Evolutionary conservation across 2,888 invertebrate species (phyloP).

Genomic region (Phragmatobia fuliginosa): DNA sequence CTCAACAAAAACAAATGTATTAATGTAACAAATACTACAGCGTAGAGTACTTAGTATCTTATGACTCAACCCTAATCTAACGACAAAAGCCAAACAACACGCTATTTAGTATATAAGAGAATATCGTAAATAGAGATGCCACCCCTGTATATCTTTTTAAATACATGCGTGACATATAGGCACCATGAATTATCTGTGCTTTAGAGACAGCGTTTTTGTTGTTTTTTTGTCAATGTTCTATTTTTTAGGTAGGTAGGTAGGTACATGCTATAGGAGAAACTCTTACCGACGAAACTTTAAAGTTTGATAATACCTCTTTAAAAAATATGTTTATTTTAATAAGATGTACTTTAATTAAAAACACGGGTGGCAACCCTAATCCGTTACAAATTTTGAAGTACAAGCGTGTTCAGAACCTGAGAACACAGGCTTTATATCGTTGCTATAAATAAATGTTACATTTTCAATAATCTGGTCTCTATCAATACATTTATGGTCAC

Average conservation of each 20-base stretch:
- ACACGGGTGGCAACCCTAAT: constrained; percentile 1
- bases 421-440: constrained; percentile 30
- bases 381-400: constrained; percentile 41
- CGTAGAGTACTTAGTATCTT: constrained; percentile 71
- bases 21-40: constrained; percentile 78
- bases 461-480: constrained; percentile 43
- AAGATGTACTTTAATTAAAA: neutral
- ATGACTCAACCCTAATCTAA: constrained; percentile 81
- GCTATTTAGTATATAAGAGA: constrained; percentile 65
- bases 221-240: neutral
- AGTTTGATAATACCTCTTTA: neutral
- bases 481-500: constrained; percentile 66
- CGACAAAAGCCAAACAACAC: constrained; percentile 83
- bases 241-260: no score
- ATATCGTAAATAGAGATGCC: constrained; percentile 41
- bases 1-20: constrained; percentile 84
- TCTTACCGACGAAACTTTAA: neutral
- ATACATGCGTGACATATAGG: no score
- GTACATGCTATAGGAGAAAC: neutral
- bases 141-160: neutral
- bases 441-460: constrained; percentile 45
- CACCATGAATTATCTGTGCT: neutral
- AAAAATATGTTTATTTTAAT: neutral
- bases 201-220: neutral
- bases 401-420: constrained; percentile 47